Percentiles rank a stretch among this genome's conserved stretches.
These are phyloP conservation scores for Eptesicus fuscus DNA, from an alignment of 2,113 vertebrate species.

Conservation along the genomic window DNA sequence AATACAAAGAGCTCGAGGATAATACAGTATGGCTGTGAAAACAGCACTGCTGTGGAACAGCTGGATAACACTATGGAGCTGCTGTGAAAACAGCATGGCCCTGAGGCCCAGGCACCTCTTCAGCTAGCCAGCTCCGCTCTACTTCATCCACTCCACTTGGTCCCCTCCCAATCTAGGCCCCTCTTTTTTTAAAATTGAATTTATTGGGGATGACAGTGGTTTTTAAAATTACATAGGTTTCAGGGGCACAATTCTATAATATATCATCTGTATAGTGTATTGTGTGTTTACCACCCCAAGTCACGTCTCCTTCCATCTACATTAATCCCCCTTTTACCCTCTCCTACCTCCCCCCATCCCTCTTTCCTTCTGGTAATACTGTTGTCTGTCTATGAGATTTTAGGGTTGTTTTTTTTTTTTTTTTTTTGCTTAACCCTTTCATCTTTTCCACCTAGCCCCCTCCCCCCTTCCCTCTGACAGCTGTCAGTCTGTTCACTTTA, in stretches of 20 bases:
- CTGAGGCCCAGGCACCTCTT: not conserved
- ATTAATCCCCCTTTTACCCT: not conserved
- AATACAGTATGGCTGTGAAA: not conserved
- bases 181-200: not conserved
- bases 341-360: not conserved
- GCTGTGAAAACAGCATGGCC: not conserved
- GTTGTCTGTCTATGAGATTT: not conserved
- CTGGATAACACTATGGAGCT: not conserved
- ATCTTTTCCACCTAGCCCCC: not conserved
- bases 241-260: not conserved
- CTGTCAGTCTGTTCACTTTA: not conserved
- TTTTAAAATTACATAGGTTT: not conserved
- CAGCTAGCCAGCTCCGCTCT: no score
- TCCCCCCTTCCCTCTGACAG: no score
- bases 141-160: no score
- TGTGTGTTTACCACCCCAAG: not conserved
- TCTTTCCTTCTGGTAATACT: not conserved
- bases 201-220: not conserved
- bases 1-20: not conserved
- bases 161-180: no score
- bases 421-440: not conserved
- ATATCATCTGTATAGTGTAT: not conserved
- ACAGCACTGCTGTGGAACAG: not conserved
- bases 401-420: not conserved
- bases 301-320: not conserved